Percentiles rank a stretch among this genome's conserved stretches.
phyloP scores from a whole-genome alignment of 2,797 vertebrate genomes.

The Leptoclinus maculatus region DNA sequence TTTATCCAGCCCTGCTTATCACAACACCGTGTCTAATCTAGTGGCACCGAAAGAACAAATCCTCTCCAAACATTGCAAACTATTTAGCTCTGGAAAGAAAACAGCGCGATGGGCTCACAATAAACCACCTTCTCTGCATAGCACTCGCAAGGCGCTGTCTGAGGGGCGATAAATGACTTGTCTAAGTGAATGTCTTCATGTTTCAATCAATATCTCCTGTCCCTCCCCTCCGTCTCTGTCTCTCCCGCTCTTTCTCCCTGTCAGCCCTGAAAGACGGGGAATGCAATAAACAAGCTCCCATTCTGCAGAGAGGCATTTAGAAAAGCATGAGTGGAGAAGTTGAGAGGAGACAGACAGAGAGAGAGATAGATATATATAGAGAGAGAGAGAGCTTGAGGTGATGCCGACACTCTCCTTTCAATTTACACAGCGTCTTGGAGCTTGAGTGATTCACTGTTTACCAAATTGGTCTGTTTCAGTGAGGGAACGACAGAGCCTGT shows the following conservation, averaged over 20 bases:
- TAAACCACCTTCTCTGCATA: conserved; percentile 49
- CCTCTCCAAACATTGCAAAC: conserved; percentile 26
- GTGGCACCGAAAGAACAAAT: conserved; percentile 3
- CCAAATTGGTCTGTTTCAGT: conserved; percentile 77
- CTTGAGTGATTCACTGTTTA: conserved; percentile 75
- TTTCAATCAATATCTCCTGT: conserved; percentile 76
- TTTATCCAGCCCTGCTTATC: conserved; percentile 20
- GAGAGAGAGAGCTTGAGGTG: conserved; percentile 61
- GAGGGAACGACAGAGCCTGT: conserved; percentile 44
- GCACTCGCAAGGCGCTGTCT: conserved; percentile 38
- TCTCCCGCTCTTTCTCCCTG: conserved; percentile 17
- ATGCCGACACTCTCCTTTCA: conserved; percentile 74
- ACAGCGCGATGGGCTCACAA: conserved; percentile 40
- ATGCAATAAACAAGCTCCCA: conserved; percentile 70
- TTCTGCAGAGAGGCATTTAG: conserved; percentile 66
- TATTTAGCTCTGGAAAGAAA: conserved; percentile 34
- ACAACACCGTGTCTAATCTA: conserved; percentile 9
- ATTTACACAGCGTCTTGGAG: conserved; percentile 68
- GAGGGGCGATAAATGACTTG: conserved; percentile 74
- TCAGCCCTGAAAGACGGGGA: conserved; percentile 61
- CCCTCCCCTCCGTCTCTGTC: conserved; percentile 46
- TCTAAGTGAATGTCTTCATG: conserved; percentile 75
- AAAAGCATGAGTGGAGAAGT: conserved; percentile 63
- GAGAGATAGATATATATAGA: not conserved
- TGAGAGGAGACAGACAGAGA: conserved; percentile 35